Evolutionary conservation across 2,113 vertebrate species (phyloP).

Genomic region (Delphinus delphis): DNA sequence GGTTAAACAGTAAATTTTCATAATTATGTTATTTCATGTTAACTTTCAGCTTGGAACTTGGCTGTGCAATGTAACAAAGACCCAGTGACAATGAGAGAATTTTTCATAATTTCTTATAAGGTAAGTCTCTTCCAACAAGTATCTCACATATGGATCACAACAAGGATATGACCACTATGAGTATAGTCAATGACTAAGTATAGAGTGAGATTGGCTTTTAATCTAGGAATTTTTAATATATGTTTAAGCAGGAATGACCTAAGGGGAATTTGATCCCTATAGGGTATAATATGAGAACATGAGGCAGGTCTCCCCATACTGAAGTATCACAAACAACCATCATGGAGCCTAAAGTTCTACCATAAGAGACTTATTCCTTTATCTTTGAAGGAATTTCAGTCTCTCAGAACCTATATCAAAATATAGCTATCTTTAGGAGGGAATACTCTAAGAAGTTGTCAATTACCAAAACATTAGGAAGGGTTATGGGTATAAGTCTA

Average conservation of each 20-base stretch:
- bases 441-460: background rate
- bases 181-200: background rate
- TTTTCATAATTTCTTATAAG: conserved; percentile 93
- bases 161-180: background rate
- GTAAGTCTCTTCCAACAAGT: conserved; percentile 74
- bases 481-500: background rate
- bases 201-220: background rate
- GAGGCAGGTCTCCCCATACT: background rate
- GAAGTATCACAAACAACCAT: background rate
- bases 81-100: conserved; percentile 90
- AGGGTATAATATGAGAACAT: background rate
- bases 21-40: conserved; percentile 48
- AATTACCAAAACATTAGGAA: conserved; percentile 29
- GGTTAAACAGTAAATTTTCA: conserved; percentile 40
- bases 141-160: background rate
- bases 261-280: background rate
- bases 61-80: conserved; percentile 87
- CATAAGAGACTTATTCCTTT: background rate
- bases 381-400: conserved; percentile 17
- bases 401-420: conserved; percentile 12
- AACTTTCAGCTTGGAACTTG: conserved; percentile 92
- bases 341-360: conserved; percentile 29
- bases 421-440: conserved; percentile 11
- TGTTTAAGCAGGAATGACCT: background rate
- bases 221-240: background rate